Base-by-base conservation (phyloP, 2,113 vertebrate species). In the Megaceryle torquata region DNA sequence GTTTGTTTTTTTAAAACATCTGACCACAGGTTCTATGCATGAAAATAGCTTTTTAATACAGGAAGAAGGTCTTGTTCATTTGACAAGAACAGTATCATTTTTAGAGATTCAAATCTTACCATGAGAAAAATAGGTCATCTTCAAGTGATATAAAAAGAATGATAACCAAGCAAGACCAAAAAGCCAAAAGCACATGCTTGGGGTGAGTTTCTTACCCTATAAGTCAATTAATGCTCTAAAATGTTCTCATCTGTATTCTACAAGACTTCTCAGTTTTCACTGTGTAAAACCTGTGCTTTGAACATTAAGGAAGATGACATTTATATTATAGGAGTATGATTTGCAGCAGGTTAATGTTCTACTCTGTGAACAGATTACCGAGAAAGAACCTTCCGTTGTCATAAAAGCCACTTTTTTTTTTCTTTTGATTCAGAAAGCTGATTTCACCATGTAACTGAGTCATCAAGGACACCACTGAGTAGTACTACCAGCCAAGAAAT, bases 51-150 rank as follows among this genome's bases (percentile, higher is more conserved):
- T 83, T 88, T 68, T 64, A 41, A 81, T 91, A 64, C 15, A 81
- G 41, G 43, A 80, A 10, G 69, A 81, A 83, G 15, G n/a, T 48
- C 57, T 65, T 70, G 37, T 31, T 82, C 86, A 41, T 61, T 86
- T 78, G 44, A 78, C 26, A 68, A 77, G 53, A 95, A 69, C 2
- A 4, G 65, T 60, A 60, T 15, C 11, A 15, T 76, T 90, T 86
- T 79, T 44, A 89, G 82, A 82, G 71, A 68, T 64, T 68, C 43
- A 79, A 56, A 35, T 60, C 72, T 64, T 68, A n/a, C 48, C 39
- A 41, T 48, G 48, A 71, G 51, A 71, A 96, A 95, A 93, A 94
- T 76, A 94, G 88, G 77, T 88, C 90, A 94, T 79, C 56, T 91
- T 93, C 80, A 86, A 56, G 33, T 21, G 65, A 68, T 79, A 86